phyloP scores from a whole-genome alignment of 2,888 invertebrate genomes.

The Tenthredo livida region DNA sequence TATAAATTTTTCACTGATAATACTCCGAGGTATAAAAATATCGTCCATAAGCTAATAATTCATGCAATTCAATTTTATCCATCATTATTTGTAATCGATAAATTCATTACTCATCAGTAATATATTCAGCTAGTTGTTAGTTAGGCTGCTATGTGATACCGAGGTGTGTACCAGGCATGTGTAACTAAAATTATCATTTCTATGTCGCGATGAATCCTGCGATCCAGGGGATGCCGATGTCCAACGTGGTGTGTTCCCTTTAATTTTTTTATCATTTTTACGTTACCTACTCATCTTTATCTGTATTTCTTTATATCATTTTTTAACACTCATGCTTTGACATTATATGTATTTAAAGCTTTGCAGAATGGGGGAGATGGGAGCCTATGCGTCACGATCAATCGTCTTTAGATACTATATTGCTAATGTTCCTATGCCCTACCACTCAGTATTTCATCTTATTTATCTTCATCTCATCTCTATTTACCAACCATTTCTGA shows the following conservation, averaged over 20 bases:
- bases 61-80: background rate
- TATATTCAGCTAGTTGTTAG: background rate
- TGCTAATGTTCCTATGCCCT: background rate
- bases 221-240: conserved; percentile 85
- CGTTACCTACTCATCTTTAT: conserved; percentile 61
- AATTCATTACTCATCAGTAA: background rate
- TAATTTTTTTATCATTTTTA: conserved; percentile 73
- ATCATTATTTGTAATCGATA: background rate
- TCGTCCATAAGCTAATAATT: background rate
- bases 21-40: background rate
- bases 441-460: background rate
- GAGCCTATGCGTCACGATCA: background rate
- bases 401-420: background rate
- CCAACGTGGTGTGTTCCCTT: conserved; percentile 84
- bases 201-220: conserved; percentile 73
- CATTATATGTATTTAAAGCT: background rate
- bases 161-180: conserved; percentile 8
- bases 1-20: conserved; percentile 64
- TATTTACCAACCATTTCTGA: background rate
- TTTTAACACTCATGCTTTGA: background rate
- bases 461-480: background rate
- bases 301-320: conserved; percentile 22
- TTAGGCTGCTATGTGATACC: background rate
- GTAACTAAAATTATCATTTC: conserved; percentile 74
- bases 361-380: conserved; percentile 5